Base-by-base conservation (phyloP, 2,113 vertebrate species). In the Leucopsar rothschildi region DNA sequence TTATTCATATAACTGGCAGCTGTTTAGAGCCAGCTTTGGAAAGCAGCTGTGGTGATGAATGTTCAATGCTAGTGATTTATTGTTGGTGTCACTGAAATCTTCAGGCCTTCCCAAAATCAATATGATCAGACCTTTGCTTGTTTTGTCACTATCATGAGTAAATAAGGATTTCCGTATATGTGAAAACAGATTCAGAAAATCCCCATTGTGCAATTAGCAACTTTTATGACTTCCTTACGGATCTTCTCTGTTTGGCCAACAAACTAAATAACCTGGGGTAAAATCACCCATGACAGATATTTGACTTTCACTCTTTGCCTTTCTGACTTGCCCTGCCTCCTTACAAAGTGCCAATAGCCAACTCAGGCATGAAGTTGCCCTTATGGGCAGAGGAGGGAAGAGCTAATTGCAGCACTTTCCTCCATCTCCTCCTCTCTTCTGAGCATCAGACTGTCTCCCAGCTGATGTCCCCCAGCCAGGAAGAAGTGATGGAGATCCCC, bases 321-420 rank as follows among this genome's bases (percentile, higher is more conserved):
- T 59, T 82, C 28, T 0, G 0, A 35, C 29, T 63, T 2, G 1
- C 20, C 6, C 17, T 53, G 24, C 6, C 7, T 61, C 35, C 55
- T 59, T 39, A 31, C 18, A 24, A 89, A 84, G 39, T 39, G 31
- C 25, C 9, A 1, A 8, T 28, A 45, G 20, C 31, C 3, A 0
- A 7, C 1, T 3, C 6, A 37, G 59, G 11, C 14, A 13, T 17
- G 45, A 84, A 23, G 23, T 50, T 33, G 27, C 20, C 12, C 6
- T 53, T 29, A 53, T 1, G 12, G 35, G 18, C 33, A 83, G 64
- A 78, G 14, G 45, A 78, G 27, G 19, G 27, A 73, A 65, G 50
- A 83, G 12, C 5, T 80, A 31, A 42, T 25, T n/a, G 16, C 12
- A n/a, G 23, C 29, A 9, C 10, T 27, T 52, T 22, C 5, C 20